Percentiles rank a stretch among this genome's conserved stretches.
Evolutionary conservation across 2,113 vertebrate genomes (phyloP).

Genomic region (Stigmatopora nigra): DNA sequence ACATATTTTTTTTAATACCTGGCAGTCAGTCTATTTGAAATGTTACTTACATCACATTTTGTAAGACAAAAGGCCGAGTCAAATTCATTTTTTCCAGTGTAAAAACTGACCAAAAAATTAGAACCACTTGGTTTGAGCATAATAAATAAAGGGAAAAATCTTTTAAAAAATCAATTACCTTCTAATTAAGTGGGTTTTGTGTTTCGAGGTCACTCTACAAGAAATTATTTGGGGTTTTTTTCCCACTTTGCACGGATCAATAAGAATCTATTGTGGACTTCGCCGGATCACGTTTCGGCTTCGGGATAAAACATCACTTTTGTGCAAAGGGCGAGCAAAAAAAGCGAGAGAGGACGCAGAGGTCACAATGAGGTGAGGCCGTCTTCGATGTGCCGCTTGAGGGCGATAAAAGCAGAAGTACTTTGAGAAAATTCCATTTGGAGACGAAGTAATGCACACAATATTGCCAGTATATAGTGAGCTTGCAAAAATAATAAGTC

Average conservation of each 20-base stretch:
- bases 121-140: no score
- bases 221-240: not conserved
- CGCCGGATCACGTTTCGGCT: constrained; percentile 34
- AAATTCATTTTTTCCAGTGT: no score
- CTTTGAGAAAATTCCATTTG: not conserved
- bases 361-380: constrained; percentile 20
- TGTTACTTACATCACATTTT: not conserved
- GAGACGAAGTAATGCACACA: not conserved
- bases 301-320: constrained; percentile 34
- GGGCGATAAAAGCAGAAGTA: constrained; percentile 13
- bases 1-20: not conserved
- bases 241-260: constrained; percentile 34
- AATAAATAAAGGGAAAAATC: no score
- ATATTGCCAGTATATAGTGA: not conserved
- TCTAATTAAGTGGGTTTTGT: not conserved
- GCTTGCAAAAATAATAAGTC: not conserved
- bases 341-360: constrained; percentile 6
- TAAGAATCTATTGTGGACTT: constrained; percentile 42
- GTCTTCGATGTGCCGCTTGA: constrained; percentile 18
- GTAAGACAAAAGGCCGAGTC: no score
- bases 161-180: not conserved
- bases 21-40: not conserved
- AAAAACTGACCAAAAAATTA: no score
- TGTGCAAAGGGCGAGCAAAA: not conserved
- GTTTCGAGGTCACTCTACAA: not conserved